These are phyloP conservation scores for Isichthys henryi DNA, from an alignment of 2,113 vertebrate species.

Conservation along the genomic window DNA sequence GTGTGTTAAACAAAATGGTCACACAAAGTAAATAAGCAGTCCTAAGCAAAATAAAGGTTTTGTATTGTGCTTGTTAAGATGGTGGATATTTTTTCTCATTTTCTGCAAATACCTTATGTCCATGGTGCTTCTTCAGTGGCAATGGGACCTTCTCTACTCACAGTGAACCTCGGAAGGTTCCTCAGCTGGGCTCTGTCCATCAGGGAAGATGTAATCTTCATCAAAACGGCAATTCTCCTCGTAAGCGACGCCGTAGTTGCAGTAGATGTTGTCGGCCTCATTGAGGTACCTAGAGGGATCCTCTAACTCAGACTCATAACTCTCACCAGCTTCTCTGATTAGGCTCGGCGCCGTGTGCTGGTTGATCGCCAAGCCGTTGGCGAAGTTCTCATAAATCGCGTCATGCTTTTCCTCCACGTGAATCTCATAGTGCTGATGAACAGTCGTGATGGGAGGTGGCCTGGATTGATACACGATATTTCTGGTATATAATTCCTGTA, in stretches of 20 bases:
- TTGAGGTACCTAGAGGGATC: conserved; percentile 16
- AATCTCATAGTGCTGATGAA: background rate
- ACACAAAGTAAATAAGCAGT: background rate
- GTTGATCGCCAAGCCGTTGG: too few relatives aligned
- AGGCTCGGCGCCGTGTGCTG: too few relatives aligned
- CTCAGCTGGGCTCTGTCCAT: background rate
- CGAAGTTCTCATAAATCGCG: conserved; percentile 7
- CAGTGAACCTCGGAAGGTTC: background rate
- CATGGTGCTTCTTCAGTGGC: background rate
- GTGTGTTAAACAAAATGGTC: background rate
- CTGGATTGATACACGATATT: background rate
- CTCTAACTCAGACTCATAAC: background rate
- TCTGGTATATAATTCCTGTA: background rate
- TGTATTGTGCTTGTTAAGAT: background rate
- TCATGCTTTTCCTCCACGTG: background rate
- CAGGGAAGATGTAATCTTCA: conserved; percentile 28
- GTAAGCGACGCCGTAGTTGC: background rate
- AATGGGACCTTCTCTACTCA: background rate
- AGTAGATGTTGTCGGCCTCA: conserved; percentile 4
- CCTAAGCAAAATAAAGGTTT: conserved; percentile 1
- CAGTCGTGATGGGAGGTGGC: background rate
- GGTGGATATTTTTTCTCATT: background rate
- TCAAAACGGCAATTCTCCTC: background rate
- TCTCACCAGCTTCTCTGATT: background rate
- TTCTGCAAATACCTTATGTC: background rate